Percentiles rank a stretch among this genome's conserved stretches.
Conservation (phyloP, 2,888 invertebrate genomes). For the Aleiodes alternator region DNA sequence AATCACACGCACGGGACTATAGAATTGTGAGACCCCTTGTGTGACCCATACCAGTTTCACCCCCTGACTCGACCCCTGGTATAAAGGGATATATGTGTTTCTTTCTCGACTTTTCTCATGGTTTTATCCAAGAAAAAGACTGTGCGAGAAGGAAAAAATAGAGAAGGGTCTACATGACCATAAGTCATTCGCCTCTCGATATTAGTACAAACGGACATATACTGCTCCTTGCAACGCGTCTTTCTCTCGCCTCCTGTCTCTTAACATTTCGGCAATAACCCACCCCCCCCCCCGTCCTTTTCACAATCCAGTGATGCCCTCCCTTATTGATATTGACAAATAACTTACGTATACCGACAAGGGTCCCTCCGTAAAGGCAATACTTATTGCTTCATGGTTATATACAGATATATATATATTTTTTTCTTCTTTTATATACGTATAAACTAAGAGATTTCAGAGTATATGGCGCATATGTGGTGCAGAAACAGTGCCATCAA, state of each 20-base stretch:
- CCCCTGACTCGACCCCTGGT: slow-evolving; percentile 31
- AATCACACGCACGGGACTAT: slow-evolving; percentile 61
- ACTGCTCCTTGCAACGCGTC: slow-evolving; percentile 46
- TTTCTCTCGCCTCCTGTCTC: slow-evolving; percentile 31
- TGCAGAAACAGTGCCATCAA: neutral
- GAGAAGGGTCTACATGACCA: slow-evolving; percentile 52
- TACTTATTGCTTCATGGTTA: slow-evolving; percentile 23
- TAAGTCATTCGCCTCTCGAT: slow-evolving; percentile 71
- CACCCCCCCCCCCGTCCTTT: slow-evolving; percentile 36
- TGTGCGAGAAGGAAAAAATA: slow-evolving; percentile 40
- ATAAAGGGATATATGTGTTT: slow-evolving; percentile 11
- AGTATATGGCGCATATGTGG: slow-evolving; percentile 21
- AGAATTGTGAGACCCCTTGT: slow-evolving; percentile 45
- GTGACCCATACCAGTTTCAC: slow-evolving; percentile 42
- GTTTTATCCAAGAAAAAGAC: slow-evolving; percentile 35
- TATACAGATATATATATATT: neutral
- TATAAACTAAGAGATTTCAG: slow-evolving; percentile 4
- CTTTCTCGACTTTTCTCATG: slow-evolving; percentile 31
- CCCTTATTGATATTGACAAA: slow-evolving; percentile 64
- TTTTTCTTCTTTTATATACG: slow-evolving; percentile 16
- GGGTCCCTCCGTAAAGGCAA: slow-evolving; percentile 37
- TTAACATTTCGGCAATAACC: slow-evolving; percentile 34
- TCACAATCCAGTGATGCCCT: slow-evolving; percentile 38
- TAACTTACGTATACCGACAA: slow-evolving; percentile 43
- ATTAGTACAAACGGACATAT: slow-evolving; percentile 63